phyloP scores from a whole-genome alignment of 2,113 vertebrate species.

The Myrmophylax atrothorax region DNA sequence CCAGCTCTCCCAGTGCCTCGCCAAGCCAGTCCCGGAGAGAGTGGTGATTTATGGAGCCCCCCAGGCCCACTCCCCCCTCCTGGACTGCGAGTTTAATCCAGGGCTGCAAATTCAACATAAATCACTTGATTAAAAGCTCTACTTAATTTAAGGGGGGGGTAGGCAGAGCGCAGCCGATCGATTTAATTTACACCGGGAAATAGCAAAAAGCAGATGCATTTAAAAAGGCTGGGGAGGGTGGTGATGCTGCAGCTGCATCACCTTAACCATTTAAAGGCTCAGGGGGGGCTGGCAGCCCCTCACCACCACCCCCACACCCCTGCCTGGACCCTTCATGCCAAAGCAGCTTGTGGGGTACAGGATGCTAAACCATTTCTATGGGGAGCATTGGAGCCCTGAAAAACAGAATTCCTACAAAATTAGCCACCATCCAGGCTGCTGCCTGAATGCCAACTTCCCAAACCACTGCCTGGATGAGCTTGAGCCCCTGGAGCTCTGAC shows the following conservation, averaged over 20 bases:
- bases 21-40: constrained; percentile 35
- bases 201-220: constrained; percentile 17
- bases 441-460: background rate
- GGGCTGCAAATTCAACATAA: background rate
- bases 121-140: constrained; percentile 68
- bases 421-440: rapidly evolving
- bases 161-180: constrained; percentile 14
- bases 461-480: rapidly evolving
- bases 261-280: background rate
- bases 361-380: rapidly evolving
- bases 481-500: rapidly evolving
- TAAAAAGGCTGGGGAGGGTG: background rate
- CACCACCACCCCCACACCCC: background rate
- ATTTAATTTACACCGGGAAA: constrained; percentile 54
- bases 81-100: background rate
- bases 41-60: background rate
- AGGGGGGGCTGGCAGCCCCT: background rate
- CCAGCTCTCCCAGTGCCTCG: background rate
- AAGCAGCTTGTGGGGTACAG: background rate
- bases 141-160: constrained; percentile 32
- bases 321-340: rapidly evolving
- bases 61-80: background rate
- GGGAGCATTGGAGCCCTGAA: background rate
- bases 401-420: background rate
- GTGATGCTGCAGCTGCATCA: background rate